Base-by-base conservation (phyloP, 2,113 vertebrate genomes). In the Semnornis frantzii region DNA sequence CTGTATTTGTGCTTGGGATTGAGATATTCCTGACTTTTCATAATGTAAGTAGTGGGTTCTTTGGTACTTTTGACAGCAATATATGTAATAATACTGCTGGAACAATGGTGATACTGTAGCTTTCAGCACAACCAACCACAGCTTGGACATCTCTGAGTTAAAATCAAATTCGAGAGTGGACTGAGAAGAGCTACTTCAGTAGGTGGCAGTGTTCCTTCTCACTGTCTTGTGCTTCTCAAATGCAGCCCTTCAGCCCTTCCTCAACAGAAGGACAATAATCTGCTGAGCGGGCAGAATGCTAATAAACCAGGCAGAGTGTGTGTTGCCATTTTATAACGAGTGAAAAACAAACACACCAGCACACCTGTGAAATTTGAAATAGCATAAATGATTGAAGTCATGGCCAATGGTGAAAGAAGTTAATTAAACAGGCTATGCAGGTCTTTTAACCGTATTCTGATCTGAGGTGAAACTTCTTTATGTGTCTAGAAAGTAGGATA, bases 331-430 rank as follows among this genome's bases (percentile, higher is more conserved):
- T 84, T 69, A 23, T 71, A 66, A 0, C 12, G 60, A 31, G n/a
- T 57, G 42, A 62, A 83, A 94, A 94, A 23, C 64, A 81, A 18
- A 44, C 46, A 78, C 20, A 54, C 19, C 31, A 71, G 11, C 28
- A 78, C 79, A 94, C 90, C 90, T 94, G 90, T 81, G 88, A 93
- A 90, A 90, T 77, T 71, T 30, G 68, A 88, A 33, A 10, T 77
- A 27, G 73, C 83, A 42, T 12, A 88, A 81, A 90, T 75, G 50
- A 90, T 78, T 92, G 82, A 94, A 93, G 62, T 59, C 44, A 20
- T 18, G 11, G 73, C n/a, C 76, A 72, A 16, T 65, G 44, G 69
- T 83, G 65, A 92, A 83, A 91, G 19, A 73, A 87, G 63, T 78
- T 58, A 91, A 92, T 91, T 74, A 81, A 92, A 81, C 65, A 88